These are phyloP conservation scores for Osmoderma eremita DNA, from an alignment of 2,888 invertebrate genomes.

Conservation along the genomic window DNA sequence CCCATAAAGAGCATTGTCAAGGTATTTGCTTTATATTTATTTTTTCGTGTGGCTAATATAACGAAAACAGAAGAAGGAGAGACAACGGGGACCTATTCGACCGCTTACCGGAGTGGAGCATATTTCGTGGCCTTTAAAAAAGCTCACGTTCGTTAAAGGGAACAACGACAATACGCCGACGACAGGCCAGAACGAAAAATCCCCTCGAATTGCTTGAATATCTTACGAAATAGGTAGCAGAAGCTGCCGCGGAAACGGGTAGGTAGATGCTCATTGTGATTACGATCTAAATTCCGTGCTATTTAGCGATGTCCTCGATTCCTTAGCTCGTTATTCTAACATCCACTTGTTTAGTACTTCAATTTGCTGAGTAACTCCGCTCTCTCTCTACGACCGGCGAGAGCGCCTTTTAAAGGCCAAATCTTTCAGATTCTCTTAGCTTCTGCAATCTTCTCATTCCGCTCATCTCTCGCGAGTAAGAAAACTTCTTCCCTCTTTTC, in stretches of 20 bases:
- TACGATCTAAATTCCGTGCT: conserved; percentile 38
- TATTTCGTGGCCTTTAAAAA: conserved; percentile 33
- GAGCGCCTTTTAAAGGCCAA: conserved; percentile 24
- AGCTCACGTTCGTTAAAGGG: conserved; percentile 5
- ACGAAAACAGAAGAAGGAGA: background rate
- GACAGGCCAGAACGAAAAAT: conserved; percentile 3
- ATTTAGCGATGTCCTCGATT: conserved; percentile 58
- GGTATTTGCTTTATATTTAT: conserved; percentile 32
- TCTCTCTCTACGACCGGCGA: background rate
- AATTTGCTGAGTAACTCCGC: conserved; percentile 56
- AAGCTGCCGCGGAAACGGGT: background rate
- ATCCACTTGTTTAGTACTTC: conserved; percentile 58
- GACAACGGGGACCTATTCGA: conserved; percentile 17
- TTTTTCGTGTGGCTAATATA: conserved; percentile 28
- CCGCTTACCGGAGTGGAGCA: conserved; percentile 9
- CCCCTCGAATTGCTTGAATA: conserved; percentile 23
- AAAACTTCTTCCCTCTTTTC: background rate
- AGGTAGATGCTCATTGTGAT: conserved; percentile 30
- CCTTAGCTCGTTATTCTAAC: conserved; percentile 59
- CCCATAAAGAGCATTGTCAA: conserved; percentile 19
- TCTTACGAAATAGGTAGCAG: conserved; percentile 12
- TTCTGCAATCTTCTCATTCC: conserved; percentile 6
- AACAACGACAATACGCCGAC: conserved; percentile 3
- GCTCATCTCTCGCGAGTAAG: background rate
- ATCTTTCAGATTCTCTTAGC: conserved; percentile 18